Percentiles rank a stretch among this genome's conserved stretches.
Evolutionary conservation across 2,888 invertebrate species (phyloP).

Genomic region (Prostheceraeus crozeri): DNA sequence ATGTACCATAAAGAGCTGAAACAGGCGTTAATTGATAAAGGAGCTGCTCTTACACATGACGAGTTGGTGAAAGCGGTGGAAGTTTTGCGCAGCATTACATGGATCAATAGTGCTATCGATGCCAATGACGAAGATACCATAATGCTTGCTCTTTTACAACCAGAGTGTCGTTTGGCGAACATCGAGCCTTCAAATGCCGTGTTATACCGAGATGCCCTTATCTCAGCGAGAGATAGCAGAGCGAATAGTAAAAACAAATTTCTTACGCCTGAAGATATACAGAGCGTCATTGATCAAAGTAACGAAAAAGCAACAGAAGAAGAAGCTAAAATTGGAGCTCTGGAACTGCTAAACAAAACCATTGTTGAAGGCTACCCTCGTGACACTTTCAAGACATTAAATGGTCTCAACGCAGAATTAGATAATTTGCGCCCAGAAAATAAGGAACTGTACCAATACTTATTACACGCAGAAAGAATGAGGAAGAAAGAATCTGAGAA

Average conservation of each 20-base stretch:
- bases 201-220: neutral
- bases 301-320: slow-evolving; percentile 1
- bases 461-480: slow-evolving; percentile 46
- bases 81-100: neutral
- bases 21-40: slow-evolving; percentile 2
- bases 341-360: neutral
- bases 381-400: too few relatives aligned
- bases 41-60: slow-evolving; percentile 17
- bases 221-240: neutral
- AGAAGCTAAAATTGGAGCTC: neutral
- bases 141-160: neutral
- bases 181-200: slow-evolving; percentile 10
- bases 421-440: neutral
- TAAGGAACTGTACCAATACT: slow-evolving; percentile 1
- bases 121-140: neutral
- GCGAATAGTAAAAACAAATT: slow-evolving; percentile 20
- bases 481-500: slow-evolving; percentile 44
- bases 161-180: slow-evolving; percentile 13
- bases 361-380: neutral
- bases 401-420: too few relatives aligned
- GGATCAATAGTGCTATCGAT: neutral
- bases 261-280: slow-evolving; percentile 25
- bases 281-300: slow-evolving; percentile 6
- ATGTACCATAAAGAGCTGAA: slow-evolving; percentile 16
- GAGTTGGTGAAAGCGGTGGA: slow-evolving; percentile 4